These are phyloP conservation scores for Holothuria scabra DNA, from an alignment of 53 echinoderm and acorn worm genomes.

Conservation along the genomic window DNA sequence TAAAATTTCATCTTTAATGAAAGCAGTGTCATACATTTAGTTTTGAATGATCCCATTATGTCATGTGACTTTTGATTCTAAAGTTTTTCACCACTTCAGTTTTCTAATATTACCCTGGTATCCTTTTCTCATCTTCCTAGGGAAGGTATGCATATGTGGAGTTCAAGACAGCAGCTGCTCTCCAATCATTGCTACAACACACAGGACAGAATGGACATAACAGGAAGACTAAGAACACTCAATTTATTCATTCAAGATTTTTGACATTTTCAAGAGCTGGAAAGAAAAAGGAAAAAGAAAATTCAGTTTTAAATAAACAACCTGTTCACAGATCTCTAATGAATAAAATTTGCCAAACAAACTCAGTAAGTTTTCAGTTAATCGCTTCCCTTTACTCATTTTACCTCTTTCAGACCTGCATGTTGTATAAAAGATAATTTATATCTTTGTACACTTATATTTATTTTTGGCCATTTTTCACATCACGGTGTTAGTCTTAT, in stretches of 20 bases:
- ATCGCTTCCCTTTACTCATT: too few relatives aligned
- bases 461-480: too few relatives aligned
- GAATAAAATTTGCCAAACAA: conserved; percentile 50
- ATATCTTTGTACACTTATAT: too few relatives aligned
- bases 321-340: conserved; percentile 56
- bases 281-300: conserved; percentile 25
- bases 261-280: conserved; percentile 74
- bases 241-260: conserved; percentile 61
- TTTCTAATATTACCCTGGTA: not conserved
- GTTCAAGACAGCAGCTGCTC: conserved; percentile 63
- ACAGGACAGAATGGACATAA: conserved; percentile 43
- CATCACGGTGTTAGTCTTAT: too few relatives aligned
- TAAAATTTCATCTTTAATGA: too few relatives aligned
- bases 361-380: conserved; percentile 58
- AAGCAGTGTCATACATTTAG: too few relatives aligned
- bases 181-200: conserved; percentile 58
- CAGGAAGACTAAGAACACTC: conserved; percentile 12
- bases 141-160: conserved; percentile 83
- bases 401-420: too few relatives aligned
- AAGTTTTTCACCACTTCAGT: too few relatives aligned
- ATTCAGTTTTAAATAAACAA: conserved; percentile 63
- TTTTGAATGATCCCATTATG: too few relatives aligned
- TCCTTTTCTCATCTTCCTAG: conserved; percentile 38
- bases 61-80: too few relatives aligned
- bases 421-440: too few relatives aligned